Base-by-base conservation (phyloP, 2,113 vertebrate genomes). In the Gavialis gangeticus region DNA sequence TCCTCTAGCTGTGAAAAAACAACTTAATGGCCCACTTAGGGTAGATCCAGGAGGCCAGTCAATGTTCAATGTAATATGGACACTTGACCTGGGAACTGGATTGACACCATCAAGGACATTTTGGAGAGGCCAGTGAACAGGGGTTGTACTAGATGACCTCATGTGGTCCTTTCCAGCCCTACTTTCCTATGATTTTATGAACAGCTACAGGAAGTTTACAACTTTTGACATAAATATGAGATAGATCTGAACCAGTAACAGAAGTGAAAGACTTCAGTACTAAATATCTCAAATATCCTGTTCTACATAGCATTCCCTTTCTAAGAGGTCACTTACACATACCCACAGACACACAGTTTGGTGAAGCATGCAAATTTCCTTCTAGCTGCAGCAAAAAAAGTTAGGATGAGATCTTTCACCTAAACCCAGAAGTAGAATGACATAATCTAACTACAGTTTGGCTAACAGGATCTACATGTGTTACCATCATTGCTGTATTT, bases 391-490 rank as follows among this genome's bases (percentile, higher is more conserved):
- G 69, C 34, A 82, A 79, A 2, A 87, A 10, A 24, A 15, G 17
- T 17, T 75, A 24, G 14, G 4, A 37, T 46, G 15, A 75, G 80
- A 58, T 67, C 93, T 81, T 91, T 63, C 75, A 7, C 37, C 77
- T 73, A 91, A 95, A 73, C 55, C 57, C 86, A 94, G 90, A 92
- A 69, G 46, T 93, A 79, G 95, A 88, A n/a, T 57, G 79, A 17
- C 10, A 56, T 79, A 30, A 87, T 27, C 4, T 0, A 57, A 85
- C 57, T 54, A 76, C 79, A 67, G 56, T 78, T 84, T 18, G 85
- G 79, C 82, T 90, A 84, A 85, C 28, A 10, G 5, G 46, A 90
- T 95, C 86, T 84, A 93, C 60, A 73, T 79, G 10, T 27, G 60
- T 15, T 34, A 82, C 77, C 88, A 82, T 58, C 79, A 77, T 79